Evolutionary conservation across 2,888 invertebrate species (phyloP).

Genomic region (Eupithecia inturbata): DNA sequence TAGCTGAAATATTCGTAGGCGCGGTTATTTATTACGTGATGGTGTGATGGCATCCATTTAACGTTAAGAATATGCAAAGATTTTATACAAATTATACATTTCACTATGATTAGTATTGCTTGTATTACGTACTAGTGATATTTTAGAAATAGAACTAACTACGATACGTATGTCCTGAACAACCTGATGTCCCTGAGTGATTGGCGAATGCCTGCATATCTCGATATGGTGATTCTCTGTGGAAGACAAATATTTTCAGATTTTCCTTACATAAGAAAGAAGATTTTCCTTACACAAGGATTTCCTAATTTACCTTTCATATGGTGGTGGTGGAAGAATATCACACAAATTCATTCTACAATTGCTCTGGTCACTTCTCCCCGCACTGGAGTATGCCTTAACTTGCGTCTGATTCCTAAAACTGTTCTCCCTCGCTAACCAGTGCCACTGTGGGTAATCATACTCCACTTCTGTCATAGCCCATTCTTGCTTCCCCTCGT

Average conservation of each 20-base stretch:
- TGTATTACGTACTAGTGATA: constrained; percentile 79
- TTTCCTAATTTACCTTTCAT: constrained; percentile 68
- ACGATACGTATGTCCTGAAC: constrained; percentile 76
- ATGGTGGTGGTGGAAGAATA: constrained; percentile 77
- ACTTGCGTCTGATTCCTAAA: constrained; percentile 72
- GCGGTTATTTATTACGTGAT: constrained; percentile 47
- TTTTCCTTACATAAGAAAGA: too few relatives aligned
- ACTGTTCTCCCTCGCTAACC: constrained; percentile 77
- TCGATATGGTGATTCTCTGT: constrained; percentile 77
- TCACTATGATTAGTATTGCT: constrained; percentile 76
- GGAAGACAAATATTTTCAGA: constrained; percentile 43
- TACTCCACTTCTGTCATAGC: constrained; percentile 77
- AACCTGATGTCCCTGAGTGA: constrained; percentile 78
- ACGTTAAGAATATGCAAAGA: constrained; percentile 60
- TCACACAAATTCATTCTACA: constrained; percentile 81
- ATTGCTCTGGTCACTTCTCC: constrained; percentile 68
- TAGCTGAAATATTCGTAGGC: constrained; percentile 38
- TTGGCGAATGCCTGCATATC: constrained; percentile 75
- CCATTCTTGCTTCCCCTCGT: constrained; percentile 77
- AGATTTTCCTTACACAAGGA: too few relatives aligned
- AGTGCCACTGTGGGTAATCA: constrained; percentile 81
- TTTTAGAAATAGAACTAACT: constrained; percentile 70
- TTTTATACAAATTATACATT: constrained; percentile 73
- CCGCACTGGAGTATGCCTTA: constrained; percentile 65
- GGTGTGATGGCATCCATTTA: constrained; percentile 55